Percentiles rank a stretch among this genome's conserved stretches.
These are phyloP conservation scores for Notothenia coriiceps DNA, from an alignment of 2,113 vertebrate genomes.

Conservation along the genomic window DNA sequence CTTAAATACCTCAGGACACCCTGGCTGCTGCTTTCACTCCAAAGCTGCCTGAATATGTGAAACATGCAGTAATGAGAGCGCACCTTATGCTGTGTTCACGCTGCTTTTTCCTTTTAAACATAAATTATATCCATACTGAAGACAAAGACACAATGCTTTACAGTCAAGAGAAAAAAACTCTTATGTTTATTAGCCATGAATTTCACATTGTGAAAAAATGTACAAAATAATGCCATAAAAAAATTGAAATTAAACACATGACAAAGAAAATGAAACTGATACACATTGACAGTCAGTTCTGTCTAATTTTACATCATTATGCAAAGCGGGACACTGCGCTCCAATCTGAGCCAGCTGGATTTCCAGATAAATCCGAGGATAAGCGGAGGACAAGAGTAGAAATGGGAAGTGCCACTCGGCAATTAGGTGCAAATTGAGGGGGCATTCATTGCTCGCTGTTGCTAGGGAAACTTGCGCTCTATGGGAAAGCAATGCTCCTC, in stretches of 20 bases:
- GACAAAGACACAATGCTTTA: conserved; percentile 69
- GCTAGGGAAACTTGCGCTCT: conserved; percentile 88
- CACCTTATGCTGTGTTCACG: conserved; percentile 27
- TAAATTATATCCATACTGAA: conserved; percentile 2
- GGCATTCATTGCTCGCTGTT: conserved; percentile 90
- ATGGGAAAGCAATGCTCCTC: conserved; percentile 86
- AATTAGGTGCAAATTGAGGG: conserved; percentile 88
- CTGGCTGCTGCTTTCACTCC: conserved; percentile 50
- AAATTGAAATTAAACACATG: conserved; percentile 85
- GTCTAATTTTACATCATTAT: conserved; percentile 71
- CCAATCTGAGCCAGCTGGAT: conserved; percentile 37
- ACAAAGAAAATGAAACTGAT: conserved; percentile 80
- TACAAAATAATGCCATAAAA: conserved; percentile 90
- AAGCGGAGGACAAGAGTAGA: conserved; percentile 41
- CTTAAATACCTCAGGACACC: conserved; percentile 70
- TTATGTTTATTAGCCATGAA: conserved; percentile 98
- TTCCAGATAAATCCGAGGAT: conserved; percentile 51
- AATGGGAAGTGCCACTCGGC: conserved; percentile 84
- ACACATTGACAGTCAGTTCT: conserved; percentile 82
- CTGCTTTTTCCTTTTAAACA: conserved; percentile 15
- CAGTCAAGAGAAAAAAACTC: conserved; percentile 92
- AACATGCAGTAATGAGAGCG: conserved; percentile 73
- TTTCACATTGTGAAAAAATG: conserved; percentile 98
- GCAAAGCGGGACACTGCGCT: conserved; percentile 70
- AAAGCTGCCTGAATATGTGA: conserved; percentile 72